These are phyloP conservation scores for Anas acuta DNA, from an alignment of 2,797 vertebrate species.

Conservation along the genomic window DNA sequence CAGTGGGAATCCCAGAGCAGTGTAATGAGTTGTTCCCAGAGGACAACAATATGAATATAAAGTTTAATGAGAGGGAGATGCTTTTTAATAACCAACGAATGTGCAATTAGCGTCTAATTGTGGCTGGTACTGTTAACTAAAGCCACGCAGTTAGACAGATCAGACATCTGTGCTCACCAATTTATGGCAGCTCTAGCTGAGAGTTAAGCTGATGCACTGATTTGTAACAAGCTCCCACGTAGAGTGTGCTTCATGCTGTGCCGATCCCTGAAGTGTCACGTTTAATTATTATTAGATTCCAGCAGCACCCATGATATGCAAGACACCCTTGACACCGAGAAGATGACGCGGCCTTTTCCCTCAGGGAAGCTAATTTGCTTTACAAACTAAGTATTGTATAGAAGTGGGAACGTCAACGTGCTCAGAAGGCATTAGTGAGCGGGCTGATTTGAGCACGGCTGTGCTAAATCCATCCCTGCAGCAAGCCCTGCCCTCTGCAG, in stretches of 20 bases:
- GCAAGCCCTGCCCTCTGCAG: background rate
- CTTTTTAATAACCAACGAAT: slow-evolving; percentile 45
- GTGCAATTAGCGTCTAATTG: slow-evolving; percentile 55
- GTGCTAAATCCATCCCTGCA: accelerated
- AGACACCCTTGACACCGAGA: background rate
- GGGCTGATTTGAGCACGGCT: accelerated
- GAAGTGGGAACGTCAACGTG: background rate
- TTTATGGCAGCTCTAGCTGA: slow-evolving; percentile 63
- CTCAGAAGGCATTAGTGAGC: background rate
- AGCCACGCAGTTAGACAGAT: slow-evolving; percentile 46
- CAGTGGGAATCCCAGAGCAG: slow-evolving; percentile 35
- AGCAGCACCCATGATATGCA: slow-evolving; percentile 58
- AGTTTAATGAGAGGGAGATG: slow-evolving; percentile 66
- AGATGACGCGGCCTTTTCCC: slow-evolving; percentile 21
- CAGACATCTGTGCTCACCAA: slow-evolving; percentile 60
- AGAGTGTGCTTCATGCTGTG: slow-evolving; percentile 44
- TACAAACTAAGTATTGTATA: background rate
- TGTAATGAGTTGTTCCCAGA: slow-evolving; percentile 35
- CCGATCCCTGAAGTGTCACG: slow-evolving; percentile 27
- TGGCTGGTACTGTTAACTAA: slow-evolving; percentile 60
- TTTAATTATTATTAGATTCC: slow-evolving; percentile 59
- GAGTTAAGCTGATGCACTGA: slow-evolving; percentile 49
- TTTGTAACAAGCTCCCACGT: slow-evolving; percentile 52
- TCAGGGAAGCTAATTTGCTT: slow-evolving; percentile 38
- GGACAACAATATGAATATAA: slow-evolving; percentile 49